Percentiles rank a stretch among this genome's conserved stretches.
Conservation (phyloP, 2,113 vertebrate genomes). For the Pitta sordida region DNA sequence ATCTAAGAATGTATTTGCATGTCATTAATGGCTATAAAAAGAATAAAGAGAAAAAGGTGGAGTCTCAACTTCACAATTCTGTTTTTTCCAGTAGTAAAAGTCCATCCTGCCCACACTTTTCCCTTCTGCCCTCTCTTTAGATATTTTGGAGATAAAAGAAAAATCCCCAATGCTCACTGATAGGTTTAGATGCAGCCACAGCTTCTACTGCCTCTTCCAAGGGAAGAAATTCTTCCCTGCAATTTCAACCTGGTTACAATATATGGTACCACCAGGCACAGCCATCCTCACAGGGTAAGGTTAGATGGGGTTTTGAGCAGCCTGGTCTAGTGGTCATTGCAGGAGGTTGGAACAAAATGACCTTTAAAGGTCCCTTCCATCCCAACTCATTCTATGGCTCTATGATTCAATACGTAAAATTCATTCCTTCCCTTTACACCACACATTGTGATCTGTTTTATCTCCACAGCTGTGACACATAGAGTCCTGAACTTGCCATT, state of each 20-base stretch:
- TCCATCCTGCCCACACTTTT: conserved; percentile 26
- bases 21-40: conserved; percentile 7
- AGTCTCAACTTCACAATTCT: not conserved
- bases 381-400: not conserved
- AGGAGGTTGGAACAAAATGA: not conserved
- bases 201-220: not conserved
- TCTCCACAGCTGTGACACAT: not conserved
- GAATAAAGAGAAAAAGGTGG: not conserved
- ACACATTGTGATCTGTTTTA: fast-evolving
- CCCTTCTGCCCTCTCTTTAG: not conserved
- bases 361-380: not conserved
- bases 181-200: not conserved
- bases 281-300: not conserved
- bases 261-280: not conserved
- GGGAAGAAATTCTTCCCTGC: not conserved
- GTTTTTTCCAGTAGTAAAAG: conserved; percentile 44
- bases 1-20: conserved; percentile 57
- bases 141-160: not conserved
- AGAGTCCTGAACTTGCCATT: not conserved
- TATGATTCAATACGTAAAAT: not conserved
- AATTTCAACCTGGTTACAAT: not conserved
- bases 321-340: no score
- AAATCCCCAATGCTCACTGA: not conserved
- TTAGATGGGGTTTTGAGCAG: not conserved
- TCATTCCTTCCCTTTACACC: not conserved